phyloP scores from a whole-genome alignment of 2,888 invertebrate genomes.

The Meandrusa payeni region DNA sequence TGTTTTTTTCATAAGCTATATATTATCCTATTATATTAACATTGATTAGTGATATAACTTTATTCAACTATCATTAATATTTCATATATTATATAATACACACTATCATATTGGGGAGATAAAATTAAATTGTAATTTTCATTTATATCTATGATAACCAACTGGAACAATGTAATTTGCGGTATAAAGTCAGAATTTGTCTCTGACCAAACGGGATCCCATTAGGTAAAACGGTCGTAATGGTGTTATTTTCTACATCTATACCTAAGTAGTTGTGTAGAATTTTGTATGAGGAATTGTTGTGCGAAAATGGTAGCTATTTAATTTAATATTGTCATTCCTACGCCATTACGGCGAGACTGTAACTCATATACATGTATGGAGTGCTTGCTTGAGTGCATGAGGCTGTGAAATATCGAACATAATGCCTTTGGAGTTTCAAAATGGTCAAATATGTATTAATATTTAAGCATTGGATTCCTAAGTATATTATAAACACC shows the following conservation, averaged over 20 bases:
- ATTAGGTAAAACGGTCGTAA: no score
- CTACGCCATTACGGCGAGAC: constrained; percentile 60
- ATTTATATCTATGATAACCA: no score
- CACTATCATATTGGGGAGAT: background rate
- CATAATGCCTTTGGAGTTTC: no score
- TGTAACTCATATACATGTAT: constrained; percentile 45
- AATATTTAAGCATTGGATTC: constrained; percentile 38
- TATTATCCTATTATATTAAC: constrained; percentile 8
- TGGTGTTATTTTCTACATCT: no score
- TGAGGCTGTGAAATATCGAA: constrained; percentile 73
- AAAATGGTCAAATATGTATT: constrained; percentile 59
- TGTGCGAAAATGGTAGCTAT: constrained; percentile 35
- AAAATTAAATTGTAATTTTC: no score
- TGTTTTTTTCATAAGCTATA: constrained; percentile 25
- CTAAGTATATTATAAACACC: constrained; percentile 5
- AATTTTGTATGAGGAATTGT: constrained; percentile 13
- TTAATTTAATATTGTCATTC: constrained; percentile 61
- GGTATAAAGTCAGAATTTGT: no score
- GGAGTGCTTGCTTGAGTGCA: constrained; percentile 70
- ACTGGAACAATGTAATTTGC: no score
- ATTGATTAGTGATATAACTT: constrained; percentile 23
- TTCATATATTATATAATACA: constrained; percentile 13
- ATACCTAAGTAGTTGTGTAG: no score
- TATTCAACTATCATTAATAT: constrained; percentile 15
- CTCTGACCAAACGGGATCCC: no score